Conservation (phyloP, 1,140 invertebrate genomes). For the Aphaenogaster ashmeadi region DNA sequence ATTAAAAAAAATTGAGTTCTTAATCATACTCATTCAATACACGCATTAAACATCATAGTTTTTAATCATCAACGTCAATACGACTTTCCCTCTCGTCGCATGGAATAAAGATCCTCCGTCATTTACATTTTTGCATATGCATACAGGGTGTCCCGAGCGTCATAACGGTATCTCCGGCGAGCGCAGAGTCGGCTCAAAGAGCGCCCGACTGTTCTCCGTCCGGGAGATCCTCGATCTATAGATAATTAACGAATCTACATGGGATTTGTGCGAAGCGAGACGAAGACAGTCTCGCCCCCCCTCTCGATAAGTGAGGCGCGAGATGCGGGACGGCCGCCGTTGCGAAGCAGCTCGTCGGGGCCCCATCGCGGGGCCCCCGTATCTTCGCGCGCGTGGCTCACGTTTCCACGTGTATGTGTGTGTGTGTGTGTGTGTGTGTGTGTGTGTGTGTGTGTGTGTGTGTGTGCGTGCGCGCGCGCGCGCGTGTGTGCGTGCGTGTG, state of each 20-base stretch:
- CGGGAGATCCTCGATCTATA: neutral
- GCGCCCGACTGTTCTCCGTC: neutral
- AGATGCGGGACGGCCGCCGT: neutral
- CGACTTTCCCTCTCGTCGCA: slow-evolving; percentile 3
- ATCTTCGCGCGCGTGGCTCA: neutral
- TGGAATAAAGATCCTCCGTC: neutral
- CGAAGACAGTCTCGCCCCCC: neutral
- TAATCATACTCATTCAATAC: neutral
- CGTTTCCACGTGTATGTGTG: neutral
- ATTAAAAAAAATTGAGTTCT: neutral
- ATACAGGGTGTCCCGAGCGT: neutral
- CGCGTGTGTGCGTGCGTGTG: neutral
- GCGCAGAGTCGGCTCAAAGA: neutral
- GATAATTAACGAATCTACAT: slow-evolving; percentile 4
- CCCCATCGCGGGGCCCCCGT: neutral
- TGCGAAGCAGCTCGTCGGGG: neutral
- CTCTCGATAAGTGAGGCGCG: neutral
- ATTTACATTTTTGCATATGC: slow-evolving; percentile 39
- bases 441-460: neutral
- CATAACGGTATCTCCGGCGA: neutral
- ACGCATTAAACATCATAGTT: neutral
- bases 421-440: neutral
- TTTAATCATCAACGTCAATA: neutral
- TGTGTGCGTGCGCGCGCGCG: neutral
- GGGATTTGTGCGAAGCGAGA: neutral